Evolutionary conservation across 2,797 vertebrate species (phyloP), one percentile per base, ranked within the genome.

Genomic region (Pangasius mekongensis): DNA sequence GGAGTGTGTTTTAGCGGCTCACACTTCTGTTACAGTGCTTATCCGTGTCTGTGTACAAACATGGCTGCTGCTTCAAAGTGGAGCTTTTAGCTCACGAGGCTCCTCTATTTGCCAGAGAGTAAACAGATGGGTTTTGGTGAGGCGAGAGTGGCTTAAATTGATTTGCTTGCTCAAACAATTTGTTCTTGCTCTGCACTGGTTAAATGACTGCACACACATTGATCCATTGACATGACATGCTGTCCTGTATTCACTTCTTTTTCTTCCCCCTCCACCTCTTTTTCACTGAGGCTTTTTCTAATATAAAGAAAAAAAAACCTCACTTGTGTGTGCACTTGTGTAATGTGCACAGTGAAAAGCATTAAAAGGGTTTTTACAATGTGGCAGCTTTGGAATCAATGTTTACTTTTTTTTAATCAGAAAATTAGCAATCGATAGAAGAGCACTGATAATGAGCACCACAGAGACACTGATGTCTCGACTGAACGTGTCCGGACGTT

Each of bases 111-210:
- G 93, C 92, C 92, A 92, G 90, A 77, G 89, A 91, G 93, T 94
- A 94, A 96, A 96, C 93, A 95, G 91, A 95, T 90, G 85, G 86
- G 87, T 91, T 94, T 95, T 91, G 93, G 90, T 39, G 69, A 89
- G 87, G 91, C 85, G 73, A 92, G 67, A 83, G 90, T 91, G 93
- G 91, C 92, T 94, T 89, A 93, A 94, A 96, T 95, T 94, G 94
- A 95, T 96, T 95, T 93, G 93, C 93, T 94, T 93, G 94, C 95
- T 94, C 92, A 94, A 95, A 94, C 92, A 92, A 94, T 95, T 94
- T 95, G 94, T 93, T 93, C 92, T 93, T 94, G 93, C 93, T 93
- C 93, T 94, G 94, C 92, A 91, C 94, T 88, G 92, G 92, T 94
- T 95, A 95, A 96, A 95, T 94, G 94, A 95, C 93, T 95, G 92